Base-by-base conservation (phyloP, 92 coral and sea anemone species). In the Epizoanthus scotinus region DNA sequence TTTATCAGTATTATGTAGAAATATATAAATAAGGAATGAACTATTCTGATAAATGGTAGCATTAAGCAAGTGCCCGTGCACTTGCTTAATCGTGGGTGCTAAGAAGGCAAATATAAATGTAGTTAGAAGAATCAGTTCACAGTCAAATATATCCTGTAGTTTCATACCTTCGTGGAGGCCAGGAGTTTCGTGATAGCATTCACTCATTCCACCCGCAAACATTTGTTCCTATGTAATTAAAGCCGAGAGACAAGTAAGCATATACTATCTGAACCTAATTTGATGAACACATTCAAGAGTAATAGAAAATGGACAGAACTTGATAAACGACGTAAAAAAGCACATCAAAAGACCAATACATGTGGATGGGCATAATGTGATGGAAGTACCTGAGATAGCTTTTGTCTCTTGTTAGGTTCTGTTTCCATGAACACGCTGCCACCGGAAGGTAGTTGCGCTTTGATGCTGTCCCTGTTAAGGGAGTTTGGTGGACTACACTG, bases 371-470 rank as follows among this genome's bases (percentile, higher is more conserved):
- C 52, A 44, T 44, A 44, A 8, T 44, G 52, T 12, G 10, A 12
- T 5, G 52, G 52, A 68, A 21, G 22, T 75, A 59, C 55, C 56
- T 75, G 50, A 75, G 81, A 75, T 24, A 75, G 18, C 28, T 59
- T 75, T 40, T 59, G 81, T 57, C 58, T 75, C 81, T 75, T 75
- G 42, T 15, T 42, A 8, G 81, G 67, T 59, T 75, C 52, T 59
- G 67, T 53, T 20, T 75, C 81, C 56, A 58, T 59, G 38, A 75
- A 75, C 54, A 59, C 18, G 24, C 53, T 75, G 6, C 68, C 57
- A 57, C n/a, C 14, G 2, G 68, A 20, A 13, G 24, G 8, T 36
- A 56, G 52, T 18, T 75, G 67, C 25, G 52, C 17, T 75, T 75
- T 75, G 55, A 44, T 44, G 15, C 2, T 44, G 15, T 44, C 52